Conservation (phyloP, 2,113 vertebrate genomes). For the Genyomyrus donnyi region DNA sequence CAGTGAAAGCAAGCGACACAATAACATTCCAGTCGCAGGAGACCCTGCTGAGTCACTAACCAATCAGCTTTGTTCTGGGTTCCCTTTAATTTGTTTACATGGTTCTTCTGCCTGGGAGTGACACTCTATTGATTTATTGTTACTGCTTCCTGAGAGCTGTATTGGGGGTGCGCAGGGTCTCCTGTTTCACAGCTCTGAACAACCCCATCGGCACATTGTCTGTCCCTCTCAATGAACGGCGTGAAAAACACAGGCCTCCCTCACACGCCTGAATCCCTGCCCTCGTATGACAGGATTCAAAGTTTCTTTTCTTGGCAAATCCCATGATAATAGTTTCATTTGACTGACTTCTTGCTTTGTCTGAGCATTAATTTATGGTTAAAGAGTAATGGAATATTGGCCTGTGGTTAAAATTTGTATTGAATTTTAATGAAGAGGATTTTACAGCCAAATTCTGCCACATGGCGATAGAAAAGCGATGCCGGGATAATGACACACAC, state of each 20-base stretch:
- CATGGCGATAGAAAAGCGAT: not conserved
- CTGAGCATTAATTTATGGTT: not conserved
- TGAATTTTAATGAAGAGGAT: not conserved
- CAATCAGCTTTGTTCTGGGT: conserved; percentile 54
- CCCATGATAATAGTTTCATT: not conserved
- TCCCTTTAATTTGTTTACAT: conserved; percentile 64
- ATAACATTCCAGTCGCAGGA: conserved; percentile 41
- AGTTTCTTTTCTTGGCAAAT: not conserved
- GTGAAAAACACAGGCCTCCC: conserved; percentile 36
- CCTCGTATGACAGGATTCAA: not conserved
- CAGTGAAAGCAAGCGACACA: conserved; percentile 2
- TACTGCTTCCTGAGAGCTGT: conserved; percentile 47
- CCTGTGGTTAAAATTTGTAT: not conserved
- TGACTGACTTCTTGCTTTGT: not conserved
- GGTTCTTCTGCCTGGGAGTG: conserved; percentile 55
- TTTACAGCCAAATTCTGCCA: not conserved
- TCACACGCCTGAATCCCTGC: conserved; percentile 29
- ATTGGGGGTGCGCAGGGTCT: conserved; percentile 39
- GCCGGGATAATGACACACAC: not conserved
- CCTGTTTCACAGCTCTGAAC: conserved; percentile 36
- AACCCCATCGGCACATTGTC: conserved; percentile 29
- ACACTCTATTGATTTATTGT: conserved; percentile 61
- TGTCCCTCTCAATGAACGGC: conserved; percentile 40
- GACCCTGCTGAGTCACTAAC: conserved; percentile 50
- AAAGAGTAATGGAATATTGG: not conserved